These are phyloP conservation scores for Onychorhynchus coronatus DNA, from an alignment of 2,113 vertebrate genomes.

Conservation along the genomic window DNA sequence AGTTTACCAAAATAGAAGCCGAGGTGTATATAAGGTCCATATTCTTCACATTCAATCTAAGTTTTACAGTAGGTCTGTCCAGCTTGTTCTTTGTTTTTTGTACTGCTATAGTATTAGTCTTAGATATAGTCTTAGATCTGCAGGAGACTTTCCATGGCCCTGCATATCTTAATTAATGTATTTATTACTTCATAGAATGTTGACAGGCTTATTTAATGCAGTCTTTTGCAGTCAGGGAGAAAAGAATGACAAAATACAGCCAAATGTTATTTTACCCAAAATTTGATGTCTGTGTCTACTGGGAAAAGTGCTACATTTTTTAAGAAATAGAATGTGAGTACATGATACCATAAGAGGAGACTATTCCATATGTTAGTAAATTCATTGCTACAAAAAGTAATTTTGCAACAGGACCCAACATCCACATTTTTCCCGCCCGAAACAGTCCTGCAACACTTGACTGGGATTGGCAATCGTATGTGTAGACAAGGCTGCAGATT, in stretches of 20 bases:
- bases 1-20: neutral
- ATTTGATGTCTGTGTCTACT: no score
- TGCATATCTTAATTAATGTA: no score
- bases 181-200: no score
- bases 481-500: neutral
- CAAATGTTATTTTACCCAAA: no score
- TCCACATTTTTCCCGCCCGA: neutral
- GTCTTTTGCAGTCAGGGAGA: no score
- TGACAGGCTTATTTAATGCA: no score
- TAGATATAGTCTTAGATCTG: no score
- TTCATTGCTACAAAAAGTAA: neutral
- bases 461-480: neutral
- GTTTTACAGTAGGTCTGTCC: neutral
- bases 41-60: neutral
- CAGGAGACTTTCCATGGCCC: no score
- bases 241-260: no score
- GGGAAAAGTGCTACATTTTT: neutral
- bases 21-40: neutral
- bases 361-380: neutral
- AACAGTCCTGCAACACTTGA: fast-evolving
- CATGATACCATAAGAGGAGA: fast-evolving
- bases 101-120: no score
- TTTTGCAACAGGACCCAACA: neutral
- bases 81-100: neutral
- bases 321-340: neutral